Base-by-base conservation (phyloP, 2,888 invertebrate species). In the Notodonta ziczac region DNA sequence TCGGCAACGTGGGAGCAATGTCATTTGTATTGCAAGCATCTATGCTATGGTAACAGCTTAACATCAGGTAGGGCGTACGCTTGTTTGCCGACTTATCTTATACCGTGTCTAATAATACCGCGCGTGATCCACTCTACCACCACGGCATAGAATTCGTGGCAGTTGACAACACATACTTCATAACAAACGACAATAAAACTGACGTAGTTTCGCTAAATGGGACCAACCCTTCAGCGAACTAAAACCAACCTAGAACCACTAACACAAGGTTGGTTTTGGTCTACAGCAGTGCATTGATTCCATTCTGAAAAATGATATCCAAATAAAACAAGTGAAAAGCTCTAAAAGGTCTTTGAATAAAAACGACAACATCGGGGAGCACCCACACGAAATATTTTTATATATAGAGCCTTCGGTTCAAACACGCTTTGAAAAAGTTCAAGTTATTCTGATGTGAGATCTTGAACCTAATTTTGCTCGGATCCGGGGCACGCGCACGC, bases 401-500 rank as follows among this genome's bases (percentile, higher is more conserved):
- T 58, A n/a, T n/a, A n/a, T 56, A n/a, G 56, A 65, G 55, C 68
- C 58, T 64, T 68, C 65, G 57, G 56, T 76, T 75, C 74, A 69
- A 69, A 59, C 57, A 76, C 64, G 77, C 69, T 53, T 67, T 62
- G 67, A 63, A 78, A 78, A 70, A 73, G 60, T 63, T 69, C 61
- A 70, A 65, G 59, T 70, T 62, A 72, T 75, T 76, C 74, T 76
- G 64, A 66, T 68, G 59, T 70, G 59, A 84, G 87, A 77, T 86
- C 88, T 90, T 90, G 88, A 88, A 87, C 87, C 83, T 81, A 88
- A 88, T 86, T 86, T 86, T 79, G 77, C 72, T 78, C 69, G 80
- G 87, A 91, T 90, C 88, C 90, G 88, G 89, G 83, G 84, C 90
- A 83, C 77, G 79, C 70, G 84, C 90, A 83, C 77, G 79, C 70